Evolutionary conservation across 2,888 invertebrate genomes (phyloP), one percentile per base, ranked within the genome.

Genomic region (Herminia tarsipennalis): DNA sequence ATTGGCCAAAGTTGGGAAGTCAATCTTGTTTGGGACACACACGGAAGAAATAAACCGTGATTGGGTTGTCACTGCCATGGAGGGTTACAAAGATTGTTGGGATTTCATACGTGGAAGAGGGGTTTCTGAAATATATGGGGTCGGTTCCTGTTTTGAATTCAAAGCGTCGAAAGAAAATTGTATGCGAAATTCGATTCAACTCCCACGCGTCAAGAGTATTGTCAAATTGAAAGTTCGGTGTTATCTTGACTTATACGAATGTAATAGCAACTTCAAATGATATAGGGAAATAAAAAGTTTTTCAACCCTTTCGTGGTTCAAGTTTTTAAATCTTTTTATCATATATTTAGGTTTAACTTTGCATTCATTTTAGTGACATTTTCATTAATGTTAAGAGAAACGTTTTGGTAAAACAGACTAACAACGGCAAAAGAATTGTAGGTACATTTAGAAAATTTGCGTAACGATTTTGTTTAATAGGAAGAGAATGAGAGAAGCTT

Each of bases 51-150:
- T 39, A 30, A 30, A 30, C 30, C 16, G 17, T 22, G 29, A 38
- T 38, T 38, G 29, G 30, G 29, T 38, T 38, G 38, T 30, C 38
- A 38, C 29, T 10, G n/a, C 10, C 29, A 38, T 22, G 17, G 17
- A 30, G 22, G 22, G 22, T 10, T 21, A 21, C 28, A 38, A 38
- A 22, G 28, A 38, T 38, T 38, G 38, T 38, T 21, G 16, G 13
- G 18, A 24, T 22, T 32, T 24, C 16, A 39, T 32, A 32, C 25
- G 18, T 17, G 32, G 13, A n/a, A 24, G 21, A 32, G 32, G 39
- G 32, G 30, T 13, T 18, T 16, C 22, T 18, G 17, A 32, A 40
- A 40, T 40, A 40, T 40, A 13, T 40, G 12, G 12, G 32, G 16
- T 16, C 17, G 3, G 16, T 2, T 32, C 39, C 18, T 40, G 24